Conservation (phyloP, 2,113 vertebrate species). For the Myrmecophaga tridactyla region DNA sequence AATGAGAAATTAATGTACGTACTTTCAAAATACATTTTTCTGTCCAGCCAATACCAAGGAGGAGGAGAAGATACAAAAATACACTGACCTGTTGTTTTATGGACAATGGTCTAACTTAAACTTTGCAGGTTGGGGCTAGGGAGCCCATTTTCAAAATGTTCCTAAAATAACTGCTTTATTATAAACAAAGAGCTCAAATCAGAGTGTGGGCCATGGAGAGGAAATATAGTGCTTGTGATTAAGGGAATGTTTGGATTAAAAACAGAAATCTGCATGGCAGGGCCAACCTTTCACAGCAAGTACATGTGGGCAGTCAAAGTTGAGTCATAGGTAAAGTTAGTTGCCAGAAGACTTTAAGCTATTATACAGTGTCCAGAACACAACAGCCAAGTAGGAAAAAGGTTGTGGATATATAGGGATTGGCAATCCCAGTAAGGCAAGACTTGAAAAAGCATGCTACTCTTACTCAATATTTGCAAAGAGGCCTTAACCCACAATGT, state of each 20-base stretch:
- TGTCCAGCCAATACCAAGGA: not conserved
- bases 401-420: too few relatives aligned
- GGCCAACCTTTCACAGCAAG: not conserved
- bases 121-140: not conserved
- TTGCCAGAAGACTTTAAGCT: not conserved
- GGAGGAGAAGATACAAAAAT: not conserved
- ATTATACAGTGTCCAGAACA: not conserved
- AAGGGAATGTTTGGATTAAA: constrained; percentile 22
- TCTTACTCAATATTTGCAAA: not conserved
- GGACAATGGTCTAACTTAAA: not conserved
- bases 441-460: not conserved
- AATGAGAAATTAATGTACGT: not conserved
- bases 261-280: not conserved
- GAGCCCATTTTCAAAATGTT: not conserved
- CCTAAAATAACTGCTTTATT: not conserved
- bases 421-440: not conserved
- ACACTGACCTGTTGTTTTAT: not conserved
- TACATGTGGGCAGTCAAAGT: not conserved
- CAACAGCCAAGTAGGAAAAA: constrained; percentile 33
- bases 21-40: not conserved
- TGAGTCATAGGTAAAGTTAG: not conserved
- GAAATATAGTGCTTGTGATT: constrained; percentile 38
- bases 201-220: not conserved
- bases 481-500: not conserved
- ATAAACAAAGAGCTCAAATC: not conserved